Base-by-base conservation (phyloP, 2,113 vertebrate species). In the Tympanuchus pallidicinctus region DNA sequence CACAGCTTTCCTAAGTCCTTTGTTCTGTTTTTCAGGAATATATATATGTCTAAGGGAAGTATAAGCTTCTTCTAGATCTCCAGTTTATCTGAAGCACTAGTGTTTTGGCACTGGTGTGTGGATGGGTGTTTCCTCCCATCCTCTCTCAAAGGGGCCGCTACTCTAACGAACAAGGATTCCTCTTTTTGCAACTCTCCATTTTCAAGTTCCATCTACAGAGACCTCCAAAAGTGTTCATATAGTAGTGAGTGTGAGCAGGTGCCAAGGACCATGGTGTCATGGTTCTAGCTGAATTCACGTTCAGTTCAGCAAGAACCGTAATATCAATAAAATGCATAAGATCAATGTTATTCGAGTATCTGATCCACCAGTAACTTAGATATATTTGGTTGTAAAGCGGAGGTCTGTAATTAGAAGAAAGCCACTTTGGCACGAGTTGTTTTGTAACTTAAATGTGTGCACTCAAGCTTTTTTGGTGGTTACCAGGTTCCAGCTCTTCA, bases 141-240 rank as follows among this genome's bases (percentile, higher is more conserved):
- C 19, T 50, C 1, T 1, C 28, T 36, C 11, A 36, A 72, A 76
- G 15, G 3, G 25, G 32, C 10, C 32, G 14, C 30, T 84, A 4
- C 30, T 25, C 19, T 34, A 47, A 25, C 18, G 13, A 10, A 13
- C 30, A 27, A 22, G 15, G 52, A 36, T 78, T 48, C 43, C 21
- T 7, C 17, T 56, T 45, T 21, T 40, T 75, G 24, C 2, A 32
- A 2, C 14, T 54, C 21, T 75, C 27, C 66, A 16, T 47, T 85
- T 85, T 48, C 75, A 73, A 43, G 10, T 79, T 76, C 74, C 74
- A 59, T 19, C 17, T 73, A 10, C 8, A 11, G 8, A 1, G 2
- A 64, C 25, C 43, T 80, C 32, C 24, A 77, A n/a, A 88, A 34
- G 16, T 2, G 28, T 40, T 6, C n/a, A 7, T 0, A 0, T 64